These are phyloP conservation scores for Microtus ochrogaster DNA, from an alignment of 2,113 vertebrate species.

Conservation along the genomic window DNA sequence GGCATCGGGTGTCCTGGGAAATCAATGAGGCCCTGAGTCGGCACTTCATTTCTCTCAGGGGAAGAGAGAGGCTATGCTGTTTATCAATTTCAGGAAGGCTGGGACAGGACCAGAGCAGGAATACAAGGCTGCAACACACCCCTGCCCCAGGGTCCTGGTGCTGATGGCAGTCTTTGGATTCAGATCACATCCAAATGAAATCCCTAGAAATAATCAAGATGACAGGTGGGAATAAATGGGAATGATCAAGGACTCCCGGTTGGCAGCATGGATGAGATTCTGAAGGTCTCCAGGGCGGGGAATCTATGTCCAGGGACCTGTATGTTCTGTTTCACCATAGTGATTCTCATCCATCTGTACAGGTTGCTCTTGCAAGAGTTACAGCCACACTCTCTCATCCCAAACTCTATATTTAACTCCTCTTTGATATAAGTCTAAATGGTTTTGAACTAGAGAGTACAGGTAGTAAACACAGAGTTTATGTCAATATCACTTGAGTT, in stretches of 20 bases:
- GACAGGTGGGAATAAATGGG: conserved; percentile 47
- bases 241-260: neutral
- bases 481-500: neutral
- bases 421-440: neutral
- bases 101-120: neutral
- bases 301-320: neutral
- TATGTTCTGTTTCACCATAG: neutral
- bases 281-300: neutral
- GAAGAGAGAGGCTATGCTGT: neutral
- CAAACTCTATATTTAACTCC: neutral
- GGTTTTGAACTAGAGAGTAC: neutral
- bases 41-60: conserved; percentile 50
- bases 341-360: neutral
- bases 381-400: neutral
- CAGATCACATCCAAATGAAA: conserved; percentile 61
- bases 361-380: conserved; percentile 1
- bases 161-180: conserved; percentile 25
- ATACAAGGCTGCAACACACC: conserved; percentile 23
- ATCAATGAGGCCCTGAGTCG: conserved; percentile 34
- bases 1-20: conserved; percentile 43
- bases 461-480: neutral
- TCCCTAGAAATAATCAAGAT: conserved; percentile 57
- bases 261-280: neutral
- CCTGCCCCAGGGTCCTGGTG: neutral
- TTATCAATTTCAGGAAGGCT: conserved; percentile 53